Evolutionary conservation across 2,797 vertebrate genomes (phyloP).

Genomic region (Nannoperca australis): DNA sequence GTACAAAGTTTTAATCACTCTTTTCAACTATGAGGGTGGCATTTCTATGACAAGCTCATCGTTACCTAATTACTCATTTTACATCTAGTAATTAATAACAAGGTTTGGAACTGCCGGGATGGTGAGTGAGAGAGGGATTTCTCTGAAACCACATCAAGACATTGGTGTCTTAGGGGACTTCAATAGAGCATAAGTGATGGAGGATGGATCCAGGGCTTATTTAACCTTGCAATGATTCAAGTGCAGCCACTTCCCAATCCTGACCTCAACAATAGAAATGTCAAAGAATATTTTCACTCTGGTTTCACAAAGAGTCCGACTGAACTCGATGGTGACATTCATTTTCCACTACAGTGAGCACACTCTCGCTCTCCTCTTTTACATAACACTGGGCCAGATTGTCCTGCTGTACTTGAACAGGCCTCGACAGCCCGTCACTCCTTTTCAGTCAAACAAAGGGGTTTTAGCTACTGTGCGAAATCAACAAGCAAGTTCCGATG

Average conservation of each 20-base stretch:
- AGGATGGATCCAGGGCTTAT: not conserved
- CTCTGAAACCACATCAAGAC: constrained; percentile 1
- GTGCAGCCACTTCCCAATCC: constrained; percentile 3
- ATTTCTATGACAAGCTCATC: constrained; percentile 71
- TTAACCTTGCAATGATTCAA: constrained; percentile 33
- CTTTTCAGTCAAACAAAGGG: constrained; percentile 18
- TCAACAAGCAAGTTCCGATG: constrained; percentile 28
- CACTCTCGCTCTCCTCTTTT: constrained; percentile 25
- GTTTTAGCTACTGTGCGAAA: constrained; percentile 10
- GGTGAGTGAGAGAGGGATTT: constrained; percentile 18
- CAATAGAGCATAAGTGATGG: not conserved
- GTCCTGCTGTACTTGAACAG: constrained; percentile 25
- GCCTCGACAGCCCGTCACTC: constrained; percentile 24
- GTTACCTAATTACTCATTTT: constrained; percentile 69
- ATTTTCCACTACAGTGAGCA: constrained; percentile 49
- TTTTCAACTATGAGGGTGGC: constrained; percentile 55
- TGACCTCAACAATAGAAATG: constrained; percentile 23
- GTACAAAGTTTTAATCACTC: constrained; percentile 64
- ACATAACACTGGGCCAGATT: constrained; percentile 32
- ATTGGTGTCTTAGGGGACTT: not conserved
- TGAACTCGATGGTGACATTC: constrained; percentile 29
- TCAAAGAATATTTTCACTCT: constrained; percentile 27
- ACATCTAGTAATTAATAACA: constrained; percentile 70
- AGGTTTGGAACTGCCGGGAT: constrained; percentile 14
- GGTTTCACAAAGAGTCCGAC: constrained; percentile 16